Conservation (phyloP, 2,797 vertebrate genomes). For the Muscicapa striata region DNA sequence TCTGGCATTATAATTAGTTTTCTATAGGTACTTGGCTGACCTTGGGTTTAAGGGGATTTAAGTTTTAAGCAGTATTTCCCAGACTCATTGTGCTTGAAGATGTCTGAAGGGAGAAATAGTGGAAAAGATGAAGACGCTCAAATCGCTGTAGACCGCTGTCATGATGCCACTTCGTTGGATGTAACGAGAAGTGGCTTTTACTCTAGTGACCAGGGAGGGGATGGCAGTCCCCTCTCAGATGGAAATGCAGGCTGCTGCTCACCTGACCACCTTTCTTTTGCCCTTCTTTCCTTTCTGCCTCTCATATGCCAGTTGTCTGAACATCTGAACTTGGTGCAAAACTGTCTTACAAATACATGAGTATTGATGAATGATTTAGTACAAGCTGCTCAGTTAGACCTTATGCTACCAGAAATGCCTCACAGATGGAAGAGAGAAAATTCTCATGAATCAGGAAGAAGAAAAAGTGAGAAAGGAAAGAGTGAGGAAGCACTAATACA, state of each 20-base stretch:
- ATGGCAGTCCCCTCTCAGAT: background rate
- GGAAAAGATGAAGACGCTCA: background rate
- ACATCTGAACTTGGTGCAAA: background rate
- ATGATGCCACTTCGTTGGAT: background rate
- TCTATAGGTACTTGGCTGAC: background rate
- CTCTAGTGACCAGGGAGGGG: background rate
- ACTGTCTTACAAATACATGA: background rate
- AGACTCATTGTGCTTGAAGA: background rate
- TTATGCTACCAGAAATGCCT: background rate
- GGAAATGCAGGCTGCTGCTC: background rate
- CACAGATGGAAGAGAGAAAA: background rate
- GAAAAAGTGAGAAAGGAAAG: background rate
- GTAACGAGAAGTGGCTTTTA: background rate
- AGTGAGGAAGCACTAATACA: background rate
- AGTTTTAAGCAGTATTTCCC: background rate
- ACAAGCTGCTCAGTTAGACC: background rate
- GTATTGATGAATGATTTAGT: background rate
- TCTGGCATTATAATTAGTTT: background rate
- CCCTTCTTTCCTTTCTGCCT: background rate
- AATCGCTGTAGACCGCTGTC: background rate
- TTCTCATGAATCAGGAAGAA: background rate
- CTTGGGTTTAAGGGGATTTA: background rate
- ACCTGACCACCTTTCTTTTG: background rate
- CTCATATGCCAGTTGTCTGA: background rate
- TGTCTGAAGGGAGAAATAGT: background rate